Conservation (phyloP, 2,113 vertebrate species). For the Leptobrachium ailaonicum region DNA sequence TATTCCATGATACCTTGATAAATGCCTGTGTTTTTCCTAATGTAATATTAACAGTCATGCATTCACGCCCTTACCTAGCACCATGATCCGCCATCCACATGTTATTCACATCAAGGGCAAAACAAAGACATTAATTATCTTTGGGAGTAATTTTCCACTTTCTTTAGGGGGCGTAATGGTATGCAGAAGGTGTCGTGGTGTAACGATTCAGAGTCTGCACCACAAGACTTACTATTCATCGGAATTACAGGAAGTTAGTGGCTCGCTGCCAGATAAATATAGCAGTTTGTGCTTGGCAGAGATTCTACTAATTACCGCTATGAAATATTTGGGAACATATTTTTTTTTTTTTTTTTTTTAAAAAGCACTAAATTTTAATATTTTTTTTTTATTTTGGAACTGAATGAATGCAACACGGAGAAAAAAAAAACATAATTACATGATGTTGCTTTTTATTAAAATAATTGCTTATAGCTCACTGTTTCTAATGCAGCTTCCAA, state of each 20-base stretch:
- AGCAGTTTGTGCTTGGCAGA: constrained; percentile 71
- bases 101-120: neutral
- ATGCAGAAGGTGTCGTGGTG: neutral
- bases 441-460: constrained; percentile 1
- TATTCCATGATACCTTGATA: too few relatives aligned
- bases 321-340: constrained; percentile 66
- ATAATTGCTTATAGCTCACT: neutral
- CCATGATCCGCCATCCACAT: too few relatives aligned
- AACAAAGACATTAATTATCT: neutral
- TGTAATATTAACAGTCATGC: too few relatives aligned
- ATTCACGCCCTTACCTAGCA: too few relatives aligned
- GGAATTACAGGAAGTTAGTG: constrained; percentile 56
- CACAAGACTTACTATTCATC: constrained; percentile 74
- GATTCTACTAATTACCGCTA: constrained; percentile 73
- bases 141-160: neutral
- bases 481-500: constrained; percentile 5
- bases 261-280: constrained; percentile 70
- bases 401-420: neutral
- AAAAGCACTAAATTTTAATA: constrained; percentile 41
- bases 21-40: too few relatives aligned
- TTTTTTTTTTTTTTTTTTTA: constrained; percentile 56
- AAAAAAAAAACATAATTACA: constrained; percentile 3
- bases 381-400: constrained; percentile 47
- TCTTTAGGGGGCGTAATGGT: neutral
- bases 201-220: constrained; percentile 52